These are phyloP conservation scores for Distichodus sexfasciatus DNA, from an alignment of 2,797 vertebrate species.

Conservation along the genomic window DNA sequence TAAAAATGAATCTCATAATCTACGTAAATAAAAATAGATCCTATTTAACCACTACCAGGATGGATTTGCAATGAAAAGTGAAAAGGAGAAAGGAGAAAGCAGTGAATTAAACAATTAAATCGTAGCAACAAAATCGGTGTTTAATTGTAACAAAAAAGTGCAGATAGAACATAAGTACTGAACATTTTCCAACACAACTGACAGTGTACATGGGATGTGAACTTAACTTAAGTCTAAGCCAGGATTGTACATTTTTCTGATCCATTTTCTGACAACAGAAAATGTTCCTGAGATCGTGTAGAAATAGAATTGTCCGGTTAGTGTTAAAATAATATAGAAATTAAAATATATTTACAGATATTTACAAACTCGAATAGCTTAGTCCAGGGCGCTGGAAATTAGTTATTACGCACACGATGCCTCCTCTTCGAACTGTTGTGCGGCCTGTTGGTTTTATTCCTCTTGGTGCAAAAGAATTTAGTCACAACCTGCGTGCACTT, in stretches of 20 bases:
- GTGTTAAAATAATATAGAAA: conserved; percentile 17
- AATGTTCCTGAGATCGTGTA: too few relatives aligned
- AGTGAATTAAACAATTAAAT: not conserved
- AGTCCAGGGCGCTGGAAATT: not conserved
- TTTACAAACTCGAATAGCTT: conserved; percentile 12
- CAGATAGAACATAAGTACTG: conserved; percentile 36
- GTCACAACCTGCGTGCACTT: conserved; percentile 82
- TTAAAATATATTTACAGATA: conserved; percentile 31
- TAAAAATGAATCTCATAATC: conserved; percentile 38
- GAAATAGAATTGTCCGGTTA: not conserved
- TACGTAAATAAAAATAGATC: conserved; percentile 12
- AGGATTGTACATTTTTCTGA: not conserved
- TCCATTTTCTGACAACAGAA: too few relatives aligned
- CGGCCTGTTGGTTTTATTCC: conserved; percentile 52
- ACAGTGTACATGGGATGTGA: not conserved
- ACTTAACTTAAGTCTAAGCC: not conserved
- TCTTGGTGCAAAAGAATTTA: conserved; percentile 83
- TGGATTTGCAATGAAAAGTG: not conserved
- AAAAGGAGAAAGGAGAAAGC: not conserved
- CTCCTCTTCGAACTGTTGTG: conserved; percentile 67
- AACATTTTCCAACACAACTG: not conserved
- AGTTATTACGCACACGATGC: conserved; percentile 58
- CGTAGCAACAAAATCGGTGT: not conserved
- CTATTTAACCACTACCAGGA: conserved; percentile 26
- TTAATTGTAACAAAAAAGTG: conserved; percentile 39